Evolutionary conservation across 2,113 vertebrate genomes (phyloP), one percentile per base, ranked within the genome.

Genomic region (Orcinus orca): DNA sequence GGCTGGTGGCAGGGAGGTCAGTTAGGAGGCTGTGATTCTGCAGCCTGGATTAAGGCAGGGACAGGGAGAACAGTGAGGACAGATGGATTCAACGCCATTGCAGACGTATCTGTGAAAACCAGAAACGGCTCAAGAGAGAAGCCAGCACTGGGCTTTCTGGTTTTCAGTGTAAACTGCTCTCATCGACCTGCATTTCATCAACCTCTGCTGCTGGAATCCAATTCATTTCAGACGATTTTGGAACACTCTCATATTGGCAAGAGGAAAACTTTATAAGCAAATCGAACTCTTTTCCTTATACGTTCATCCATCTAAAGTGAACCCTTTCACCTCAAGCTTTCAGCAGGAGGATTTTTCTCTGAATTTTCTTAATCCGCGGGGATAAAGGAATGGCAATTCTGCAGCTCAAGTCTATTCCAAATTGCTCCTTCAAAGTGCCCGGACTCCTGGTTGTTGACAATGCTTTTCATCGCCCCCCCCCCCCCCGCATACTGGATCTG

Each of bases 241-340:
- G 55, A 73, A 79, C 15, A 79, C 36, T 93, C 58, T 88, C 50
- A 23, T 8, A 63, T 73, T 68, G 21, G 53, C 68, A 65, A 84
- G 80, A 18, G 17, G 62, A 36, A n/a, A 50, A 6, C 55, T 86
- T 85, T 58, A 26, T 67, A 73, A 77, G 47, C 44, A 73, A 95
- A 94, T 88, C 36, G 74, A 90, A 88, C 63, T 6, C 63, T 62
- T 97, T 71, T 90, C 44, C 33, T 71, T 80, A 87, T n/a, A 88
- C 53, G 36, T 92, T 67, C 70, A 44, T 81, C 58, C 77, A 80
- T 91, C 88, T 87, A 65, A n/a, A 70, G 8, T 17, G 15, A 95
- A 65, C 76, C 53, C 67, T 70, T 93, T 95, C 20, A 65, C 83
- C 41, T 74, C 10, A 4, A 55, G 79, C 47, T 97, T 86, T 90